Base-by-base conservation (phyloP, 2,113 vertebrate species). In the Desmodus rotundus region DNA sequence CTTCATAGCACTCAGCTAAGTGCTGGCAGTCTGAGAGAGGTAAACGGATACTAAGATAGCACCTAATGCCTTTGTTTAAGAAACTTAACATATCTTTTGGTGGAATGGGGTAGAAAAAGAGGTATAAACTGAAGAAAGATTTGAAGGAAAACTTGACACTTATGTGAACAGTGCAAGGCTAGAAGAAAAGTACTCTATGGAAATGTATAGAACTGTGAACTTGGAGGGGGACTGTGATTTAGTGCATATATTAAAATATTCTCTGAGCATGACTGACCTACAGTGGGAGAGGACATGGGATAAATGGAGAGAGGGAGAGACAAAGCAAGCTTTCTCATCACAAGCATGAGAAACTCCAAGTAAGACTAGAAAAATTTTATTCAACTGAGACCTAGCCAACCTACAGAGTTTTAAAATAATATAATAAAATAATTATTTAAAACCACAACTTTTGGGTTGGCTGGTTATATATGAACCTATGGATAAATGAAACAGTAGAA, bases 381-480 rank as follows among this genome's bases (percentile, higher is more conserved):
- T 13, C 10, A 41, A 3, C 20, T 52, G 78, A 86, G 15, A 89
- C 6, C 5, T n/a, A 28, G 22, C 45, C 47, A 36, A 63, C 7
- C 12, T 20, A 24, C 2, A 31, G 47, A 86, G 45, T 24, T 89
- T 3, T 50, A 28, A 80, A 28, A 86, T n/a, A n/a, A n/a, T n/a
- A n/a, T n/a, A 95, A 68, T 65, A 41, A 85, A 93, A 36, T 17
- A 43, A 4, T 73, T 68, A 33, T 36, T 65, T 45, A 77, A 58
- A 65, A 41, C 8, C 43, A 47, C 4, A 26, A 20, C 7, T 9
- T 88, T 50, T 10, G 31, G 14, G 15, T 2, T 63, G 19, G 1
- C 31, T 70, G 41, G 20, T 52, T 47, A 28, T n/a, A 2, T 54
- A 33, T n/a, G 3, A 2, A 72, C 26, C 28, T 63, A 12, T 45